Evolutionary conservation across 2,888 invertebrate genomes (phyloP), one percentile per base, ranked within the genome.

Genomic region (Hydrotaea diabolus): DNA sequence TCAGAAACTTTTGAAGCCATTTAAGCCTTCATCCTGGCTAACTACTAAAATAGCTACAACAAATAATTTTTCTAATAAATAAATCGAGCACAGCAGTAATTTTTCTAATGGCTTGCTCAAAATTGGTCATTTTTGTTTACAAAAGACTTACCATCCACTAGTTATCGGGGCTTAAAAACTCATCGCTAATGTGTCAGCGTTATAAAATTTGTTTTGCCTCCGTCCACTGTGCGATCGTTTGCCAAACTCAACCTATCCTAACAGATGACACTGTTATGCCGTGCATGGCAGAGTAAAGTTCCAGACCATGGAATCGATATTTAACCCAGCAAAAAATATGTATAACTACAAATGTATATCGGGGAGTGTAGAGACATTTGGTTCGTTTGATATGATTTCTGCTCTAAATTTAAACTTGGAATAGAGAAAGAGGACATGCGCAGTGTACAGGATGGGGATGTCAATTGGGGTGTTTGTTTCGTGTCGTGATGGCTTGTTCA

Each of bases 231-330:
- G 39, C 39, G 39, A 39, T 39, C 39, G 31, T 31, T 31, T 39
- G 39, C 11, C 4, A 11, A 39, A 13, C 39, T 62, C 31, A 55
- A 31, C 23, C n/a, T 31, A 69, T 26, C 21, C 46, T n/a, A 36
- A 69, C 55, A 81, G 43, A 66, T 77, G 69, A 11, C 46, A 43
- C 26, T 59, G 46, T 57, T 36, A 39, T 72, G 43, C 46, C 46
- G 0, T 39, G 57, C 53, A 11, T 39, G 9, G 39, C 4, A 39
- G 39, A 8, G 8, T 39, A 8, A 11, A 39, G 8, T 80, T 89
- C 88, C 88, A 89, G 89, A 90, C 89, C 89, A 89, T 87, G 89
- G 53, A 53, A 87, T 88, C 88, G 85, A 88, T 88, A 87, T 87
- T 86, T 85, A 86, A 87, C 87, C 87, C 87, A 86, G 87, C 86